Percentiles rank a stretch among this genome's conserved stretches.
phyloP scores from a whole-genome alignment of 2,113 vertebrate genomes.

The Indicator maculatus region DNA sequence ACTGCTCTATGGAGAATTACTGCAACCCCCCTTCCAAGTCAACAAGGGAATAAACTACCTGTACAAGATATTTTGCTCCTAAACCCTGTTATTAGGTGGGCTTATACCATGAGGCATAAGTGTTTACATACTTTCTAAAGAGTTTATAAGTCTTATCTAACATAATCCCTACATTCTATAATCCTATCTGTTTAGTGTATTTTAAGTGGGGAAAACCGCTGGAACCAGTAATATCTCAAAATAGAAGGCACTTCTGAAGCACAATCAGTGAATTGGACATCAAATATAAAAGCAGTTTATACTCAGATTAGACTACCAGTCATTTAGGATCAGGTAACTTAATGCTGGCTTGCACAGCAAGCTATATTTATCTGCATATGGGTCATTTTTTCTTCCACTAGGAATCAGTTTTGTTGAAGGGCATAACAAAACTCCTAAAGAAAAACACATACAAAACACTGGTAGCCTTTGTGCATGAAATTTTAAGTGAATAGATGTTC shows the following conservation, averaged over 20 bases:
- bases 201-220: not conserved
- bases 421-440: not conserved
- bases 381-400: not conserved
- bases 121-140: constrained; percentile 57
- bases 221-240: constrained; percentile 19
- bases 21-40: not conserved
- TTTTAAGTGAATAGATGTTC: not conserved
- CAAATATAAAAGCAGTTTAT: not conserved
- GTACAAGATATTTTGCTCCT: constrained; percentile 43
- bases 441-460: not conserved
- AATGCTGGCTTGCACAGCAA: not conserved
- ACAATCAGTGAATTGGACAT: not conserved
- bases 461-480: not conserved
- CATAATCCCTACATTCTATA: constrained; percentile 62
- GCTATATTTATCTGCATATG: not conserved
- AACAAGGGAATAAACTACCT: constrained; percentile 44
- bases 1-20: not conserved
- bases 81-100: constrained; percentile 61
- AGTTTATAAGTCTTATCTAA: constrained; percentile 60
- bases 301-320: not conserved
- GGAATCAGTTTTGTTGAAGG: not conserved
- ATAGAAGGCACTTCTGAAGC: constrained; percentile 6
- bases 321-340: not conserved
- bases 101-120: constrained; percentile 37
- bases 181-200: constrained; percentile 61